These are phyloP conservation scores for Macrosiphum euphorbiae DNA, from an alignment of 2,888 invertebrate species.

Conservation along the genomic window DNA sequence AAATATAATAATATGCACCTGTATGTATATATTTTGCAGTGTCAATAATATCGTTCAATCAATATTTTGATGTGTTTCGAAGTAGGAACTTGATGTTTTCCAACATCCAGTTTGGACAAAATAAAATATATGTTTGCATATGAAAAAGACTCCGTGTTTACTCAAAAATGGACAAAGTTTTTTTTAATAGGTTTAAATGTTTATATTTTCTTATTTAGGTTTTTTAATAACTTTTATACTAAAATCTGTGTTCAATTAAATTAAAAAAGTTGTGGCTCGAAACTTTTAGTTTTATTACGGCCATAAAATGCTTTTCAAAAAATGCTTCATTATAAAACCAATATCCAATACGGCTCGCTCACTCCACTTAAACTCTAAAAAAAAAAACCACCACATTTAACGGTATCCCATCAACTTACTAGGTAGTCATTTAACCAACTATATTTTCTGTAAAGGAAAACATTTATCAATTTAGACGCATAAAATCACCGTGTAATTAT, in stretches of 20 bases:
- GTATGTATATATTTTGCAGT: background rate
- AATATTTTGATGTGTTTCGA: background rate
- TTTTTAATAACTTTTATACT: background rate
- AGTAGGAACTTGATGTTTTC: background rate
- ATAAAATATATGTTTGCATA: background rate
- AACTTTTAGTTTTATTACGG: background rate
- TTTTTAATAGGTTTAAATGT: background rate
- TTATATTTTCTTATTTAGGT: background rate
- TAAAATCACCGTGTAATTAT: background rate
- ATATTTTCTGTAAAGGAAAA: background rate
- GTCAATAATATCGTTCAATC: background rate
- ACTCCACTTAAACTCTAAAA: background rate
- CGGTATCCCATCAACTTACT: background rate
- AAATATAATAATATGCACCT: background rate
- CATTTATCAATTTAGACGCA: background rate
- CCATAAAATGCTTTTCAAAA: background rate
- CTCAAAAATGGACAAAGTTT: background rate
- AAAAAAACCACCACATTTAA: background rate
- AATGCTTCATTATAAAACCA: constrained; percentile 17
- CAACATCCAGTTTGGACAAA: background rate
- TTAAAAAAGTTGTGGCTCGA: background rate
- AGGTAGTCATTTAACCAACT: background rate
- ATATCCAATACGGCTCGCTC: background rate
- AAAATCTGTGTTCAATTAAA: constrained; percentile 7
- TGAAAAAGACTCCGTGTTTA: background rate